Evolutionary conservation across 2,113 vertebrate genomes (phyloP), one percentile per base, ranked within the genome.

Genomic region (Asarcornis scutulata): DNA sequence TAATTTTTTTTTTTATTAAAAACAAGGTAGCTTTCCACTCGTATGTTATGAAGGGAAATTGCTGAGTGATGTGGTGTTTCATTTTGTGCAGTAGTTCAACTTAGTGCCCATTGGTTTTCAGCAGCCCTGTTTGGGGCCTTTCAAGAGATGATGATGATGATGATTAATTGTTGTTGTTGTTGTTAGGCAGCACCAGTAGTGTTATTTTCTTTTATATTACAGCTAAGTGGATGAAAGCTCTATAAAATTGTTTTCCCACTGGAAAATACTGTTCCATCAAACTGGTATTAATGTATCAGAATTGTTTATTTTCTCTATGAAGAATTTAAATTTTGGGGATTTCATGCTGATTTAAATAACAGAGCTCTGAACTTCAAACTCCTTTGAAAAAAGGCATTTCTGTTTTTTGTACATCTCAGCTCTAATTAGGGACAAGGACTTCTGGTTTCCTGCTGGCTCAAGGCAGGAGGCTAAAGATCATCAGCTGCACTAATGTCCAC

Each of bases 401-500:
- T n/a, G 62, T 89, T 84, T 67, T 82, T 44, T 53, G 17, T 58
- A 20, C 13, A 42, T 89, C 68, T 42, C 50, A 11, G 72, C 74
- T 91, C 79, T 91, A 76, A 5, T 85, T 92, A 73, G 0, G 2
- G 58, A 11, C 44, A 79, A 79, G 81, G 71, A 36, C 62, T 91
- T 89, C 38, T 55, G 86, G 62, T 84, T 75, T 95, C 95, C 93
- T 87, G 81, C 89, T 62, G 86, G 44, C 53, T 96, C 71, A 48
- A 92, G 91, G 87, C 95, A 94, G 95, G 91, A 95, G 93, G 89
- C 66, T 91, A 85, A 95, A 94, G 81, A 92, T 85, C 81, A 89
- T 94, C 89, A 91, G 58, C 81, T 74, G 26, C 74, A 66, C 58
- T 95, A 21, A 89, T 87, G 91, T 85, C 94, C 71, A 36, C 71